A percentile compares a stretch with the other conserved stretches of the same genome.
Conservation (phyloP, 2,888 invertebrate genomes). For the Sphaerophoria taeniata region DNA sequence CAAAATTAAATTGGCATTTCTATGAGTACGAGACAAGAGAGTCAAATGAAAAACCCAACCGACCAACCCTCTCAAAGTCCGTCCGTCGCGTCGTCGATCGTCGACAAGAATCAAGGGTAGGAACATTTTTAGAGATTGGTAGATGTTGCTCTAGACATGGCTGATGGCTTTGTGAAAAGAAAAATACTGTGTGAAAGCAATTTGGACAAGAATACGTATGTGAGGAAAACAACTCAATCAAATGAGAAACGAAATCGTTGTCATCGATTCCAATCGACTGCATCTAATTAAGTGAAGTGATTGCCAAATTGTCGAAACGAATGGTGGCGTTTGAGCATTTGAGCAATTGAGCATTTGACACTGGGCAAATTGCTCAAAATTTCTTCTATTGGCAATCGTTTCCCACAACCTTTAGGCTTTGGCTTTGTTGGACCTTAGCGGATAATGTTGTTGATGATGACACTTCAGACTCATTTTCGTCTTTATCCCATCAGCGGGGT, state of each 20-base stretch:
- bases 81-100: too few species aligned
- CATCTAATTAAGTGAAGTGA: conserved; percentile 82
- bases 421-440: not conserved
- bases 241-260: conserved; percentile 76
- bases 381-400: conserved; percentile 49
- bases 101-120: not conserved
- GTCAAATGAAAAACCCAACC: conserved; percentile 43
- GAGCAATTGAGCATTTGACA: conserved; percentile 51
- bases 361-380: conserved; percentile 56
- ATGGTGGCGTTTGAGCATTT: conserved; percentile 63
- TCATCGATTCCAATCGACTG: conserved; percentile 83
- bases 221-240: conserved; percentile 79
- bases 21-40: conserved; percentile 3
- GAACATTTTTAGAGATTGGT: not conserved
- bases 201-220: conserved; percentile 71
- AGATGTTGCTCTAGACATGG: not conserved
- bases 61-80: conserved; percentile 17
- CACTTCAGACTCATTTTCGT: conserved; percentile 61
- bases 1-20: not conserved
- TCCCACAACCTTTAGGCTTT: conserved; percentile 63
- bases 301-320: conserved; percentile 57
- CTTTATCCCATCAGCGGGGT: conserved; percentile 74
- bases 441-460: conserved; percentile 36
- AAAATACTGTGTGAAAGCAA: conserved; percentile 74
- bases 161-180: conserved; percentile 60